Conservation (phyloP, 2,797 vertebrate genomes). For the Clarias laeviceps region DNA sequence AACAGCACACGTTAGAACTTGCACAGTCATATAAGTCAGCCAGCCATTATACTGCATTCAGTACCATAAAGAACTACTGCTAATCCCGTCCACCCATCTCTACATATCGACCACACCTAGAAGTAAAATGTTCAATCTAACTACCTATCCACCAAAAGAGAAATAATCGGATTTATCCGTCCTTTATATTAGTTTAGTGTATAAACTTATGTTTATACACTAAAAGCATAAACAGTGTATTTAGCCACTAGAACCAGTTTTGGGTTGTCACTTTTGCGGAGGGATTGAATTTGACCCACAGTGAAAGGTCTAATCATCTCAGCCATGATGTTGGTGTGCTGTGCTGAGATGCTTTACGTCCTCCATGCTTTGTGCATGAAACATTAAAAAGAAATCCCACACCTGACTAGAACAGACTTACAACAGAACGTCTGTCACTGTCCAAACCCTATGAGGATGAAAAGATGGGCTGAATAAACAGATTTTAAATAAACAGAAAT, state of each 20-base stretch:
- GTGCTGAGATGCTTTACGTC: slow-evolving; percentile 51
- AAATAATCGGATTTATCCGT: not conserved
- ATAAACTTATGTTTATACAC: too few relatives aligned
- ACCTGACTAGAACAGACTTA: slow-evolving; percentile 82
- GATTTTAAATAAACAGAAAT: slow-evolving; percentile 41
- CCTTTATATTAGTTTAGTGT: not conserved
- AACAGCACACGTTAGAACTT: not conserved
- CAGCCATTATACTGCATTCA: not conserved
- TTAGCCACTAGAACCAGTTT: not conserved
- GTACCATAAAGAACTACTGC: not conserved
- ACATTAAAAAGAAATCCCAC: slow-evolving; percentile 62
- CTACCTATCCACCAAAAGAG: not conserved
- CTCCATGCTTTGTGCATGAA: slow-evolving; percentile 53
- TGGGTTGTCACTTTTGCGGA: slow-evolving; percentile 27
- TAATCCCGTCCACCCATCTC: not conserved
- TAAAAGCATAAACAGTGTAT: not conserved
- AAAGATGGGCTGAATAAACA: slow-evolving; percentile 75
- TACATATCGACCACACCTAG: not conserved
- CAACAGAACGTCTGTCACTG: slow-evolving; percentile 79
- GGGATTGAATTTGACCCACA: slow-evolving; percentile 55
- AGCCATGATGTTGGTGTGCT: slow-evolving; percentile 57
- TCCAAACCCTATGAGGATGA: slow-evolving; percentile 79
- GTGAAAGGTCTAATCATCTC: slow-evolving; percentile 59
- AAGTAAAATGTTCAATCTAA: not conserved
- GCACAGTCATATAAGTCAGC: not conserved